These are phyloP conservation scores for Acanthoscelides obtectus DNA, from an alignment of 2,888 invertebrate genomes.

Conservation along the genomic window DNA sequence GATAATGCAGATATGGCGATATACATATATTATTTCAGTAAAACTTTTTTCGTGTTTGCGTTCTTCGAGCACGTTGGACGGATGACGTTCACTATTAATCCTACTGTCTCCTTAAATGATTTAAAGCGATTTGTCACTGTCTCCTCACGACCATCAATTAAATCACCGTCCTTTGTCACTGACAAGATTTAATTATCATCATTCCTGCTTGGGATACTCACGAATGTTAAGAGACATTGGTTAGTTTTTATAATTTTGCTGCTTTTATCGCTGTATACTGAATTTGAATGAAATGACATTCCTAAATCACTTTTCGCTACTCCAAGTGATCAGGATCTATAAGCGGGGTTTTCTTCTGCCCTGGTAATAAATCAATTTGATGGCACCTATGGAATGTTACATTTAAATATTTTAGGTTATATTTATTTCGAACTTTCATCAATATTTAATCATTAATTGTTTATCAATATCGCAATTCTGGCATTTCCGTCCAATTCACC, in stretches of 20 bases:
- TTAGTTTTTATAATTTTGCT: neutral
- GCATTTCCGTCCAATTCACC: too few species aligned
- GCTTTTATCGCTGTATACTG: neutral
- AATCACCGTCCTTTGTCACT: neutral
- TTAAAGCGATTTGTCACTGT: neutral
- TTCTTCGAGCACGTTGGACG: neutral
- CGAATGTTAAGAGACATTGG: neutral
- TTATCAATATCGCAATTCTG: too few species aligned
- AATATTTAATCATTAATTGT: too few species aligned
- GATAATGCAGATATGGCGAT: neutral
- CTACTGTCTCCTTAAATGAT: neutral
- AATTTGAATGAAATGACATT: neutral
- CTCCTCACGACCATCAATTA: neutral
- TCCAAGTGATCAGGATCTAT: too few species aligned
- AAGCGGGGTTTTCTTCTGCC: too few species aligned
- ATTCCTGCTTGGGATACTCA: neutral
- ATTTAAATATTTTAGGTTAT: too few species aligned
- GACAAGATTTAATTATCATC: neutral
- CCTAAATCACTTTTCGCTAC: too few species aligned
- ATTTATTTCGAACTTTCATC: too few species aligned
- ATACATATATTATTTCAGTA: neutral
- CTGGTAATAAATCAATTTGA: too few species aligned
- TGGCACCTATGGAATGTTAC: too few species aligned
- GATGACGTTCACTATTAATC: neutral
- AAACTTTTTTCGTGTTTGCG: neutral